Base-by-base conservation (phyloP, 2,113 vertebrate species). In the Paralichthys olivaceus region DNA sequence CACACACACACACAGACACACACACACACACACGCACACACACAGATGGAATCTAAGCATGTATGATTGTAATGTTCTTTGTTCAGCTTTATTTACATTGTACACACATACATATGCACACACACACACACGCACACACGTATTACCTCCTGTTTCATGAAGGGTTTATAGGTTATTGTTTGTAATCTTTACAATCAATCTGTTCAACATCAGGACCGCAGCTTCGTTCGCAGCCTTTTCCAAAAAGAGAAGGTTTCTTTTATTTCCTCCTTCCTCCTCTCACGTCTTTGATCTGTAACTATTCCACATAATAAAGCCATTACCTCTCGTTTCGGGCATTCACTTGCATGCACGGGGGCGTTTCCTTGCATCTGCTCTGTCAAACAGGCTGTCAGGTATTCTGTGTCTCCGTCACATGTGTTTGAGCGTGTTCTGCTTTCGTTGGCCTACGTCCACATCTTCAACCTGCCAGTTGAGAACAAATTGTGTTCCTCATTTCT, bases 371-470 rank as follows among this genome's bases (percentile, higher is more conserved):
- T 80, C 25, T 72, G 78, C 67, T 62, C 63, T 57, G 67, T 87
- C 57, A 75, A 84, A 84, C 76, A 60, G 69, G 61, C 58, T 49
- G 74, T 79, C 77, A 51, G 22, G 55, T 79, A 60, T 69, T 79
- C 74, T 55, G 51, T 57, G 55, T 72, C 51, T 70, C 56, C 77
- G 65, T 40, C 37, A 61, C 73, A 65, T 62, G 64, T 40, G 54
- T 77, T 32, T 58, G 37, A 74, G 28, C 20, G 3, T 28, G 23
- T n/a, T 55, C 40, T 80, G 88, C 72, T 86, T 79, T 60, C 3
- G 0, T 76, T 88, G 86, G 80, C 75, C 56, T 60, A 37, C 19
- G 7, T 76, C 60, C 37, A 28, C 5, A 1, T 26, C 17, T 57
- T 32, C 29, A 37, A 59, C 15, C 68, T 47, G 23, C 69, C 87